phyloP scores from a whole-genome alignment of 1,140 invertebrate species.

The Geopemphigus sp. region DNA sequence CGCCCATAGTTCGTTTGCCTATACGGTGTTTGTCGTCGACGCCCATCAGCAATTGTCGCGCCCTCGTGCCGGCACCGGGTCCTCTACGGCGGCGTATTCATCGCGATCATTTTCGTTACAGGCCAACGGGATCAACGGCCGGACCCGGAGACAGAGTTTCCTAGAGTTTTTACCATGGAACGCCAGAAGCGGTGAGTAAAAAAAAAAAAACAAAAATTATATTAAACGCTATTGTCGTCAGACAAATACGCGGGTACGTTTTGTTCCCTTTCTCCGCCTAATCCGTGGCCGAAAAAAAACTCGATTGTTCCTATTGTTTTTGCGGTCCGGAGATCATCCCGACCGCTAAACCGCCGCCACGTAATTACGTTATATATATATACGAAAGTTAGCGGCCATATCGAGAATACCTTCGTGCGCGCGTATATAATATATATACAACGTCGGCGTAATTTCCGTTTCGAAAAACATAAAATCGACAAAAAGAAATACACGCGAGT shows the following conservation, averaged over 20 bases:
- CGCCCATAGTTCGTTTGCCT: no score
- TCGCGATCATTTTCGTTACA: slow-evolving; percentile 9
- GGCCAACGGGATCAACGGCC: background rate
- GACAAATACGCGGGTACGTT: background rate
- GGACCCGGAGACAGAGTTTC: slow-evolving; percentile 30
- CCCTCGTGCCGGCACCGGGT: no score
- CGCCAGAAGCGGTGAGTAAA: slow-evolving; percentile 16
- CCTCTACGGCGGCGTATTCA: no score
- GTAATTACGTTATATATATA: background rate
- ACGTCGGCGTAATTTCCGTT: no score
- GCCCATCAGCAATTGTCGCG: no score
- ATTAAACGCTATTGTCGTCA: background rate
- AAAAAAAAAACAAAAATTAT: background rate
- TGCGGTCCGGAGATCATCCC: slow-evolving; percentile 13
- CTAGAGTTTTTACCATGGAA: slow-evolving; percentile 38
- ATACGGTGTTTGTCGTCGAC: no score
- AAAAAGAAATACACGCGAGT: no score
- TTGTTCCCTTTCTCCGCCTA: no score
- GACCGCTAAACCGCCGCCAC: background rate
- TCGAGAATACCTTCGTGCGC: no score
- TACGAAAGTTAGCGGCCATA: slow-evolving; percentile 9
- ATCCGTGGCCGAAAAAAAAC: no score
- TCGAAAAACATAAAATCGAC: no score
- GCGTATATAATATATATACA: no score
- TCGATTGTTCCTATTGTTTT: slow-evolving; percentile 9